Evolutionary conservation across 2,888 invertebrate genomes (phyloP).

Genomic region (Penaeus monodon): DNA sequence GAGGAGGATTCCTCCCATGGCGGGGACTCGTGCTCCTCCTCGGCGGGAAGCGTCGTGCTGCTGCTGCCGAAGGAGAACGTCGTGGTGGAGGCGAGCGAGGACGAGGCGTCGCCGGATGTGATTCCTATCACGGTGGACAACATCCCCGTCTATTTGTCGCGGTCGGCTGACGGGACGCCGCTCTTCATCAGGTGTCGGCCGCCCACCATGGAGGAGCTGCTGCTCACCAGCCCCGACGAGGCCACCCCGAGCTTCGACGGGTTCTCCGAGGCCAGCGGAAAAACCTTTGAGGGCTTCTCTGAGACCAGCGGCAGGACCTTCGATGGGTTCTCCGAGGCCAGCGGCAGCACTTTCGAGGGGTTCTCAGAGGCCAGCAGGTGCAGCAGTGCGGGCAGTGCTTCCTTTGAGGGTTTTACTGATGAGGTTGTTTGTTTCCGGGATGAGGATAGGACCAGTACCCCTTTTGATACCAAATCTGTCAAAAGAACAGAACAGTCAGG

Average conservation of each 20-base stretch:
- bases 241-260: constrained; percentile 29
- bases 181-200: constrained; percentile 34
- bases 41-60: neutral
- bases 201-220: constrained; percentile 14
- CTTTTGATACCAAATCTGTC: too few relatives aligned
- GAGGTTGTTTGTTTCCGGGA: too few relatives aligned
- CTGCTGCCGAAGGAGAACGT: neutral
- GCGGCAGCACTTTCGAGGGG: neutral
- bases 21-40: neutral
- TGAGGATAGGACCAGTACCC: too few relatives aligned
- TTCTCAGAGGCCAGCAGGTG: neutral
- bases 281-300: constrained; percentile 27
- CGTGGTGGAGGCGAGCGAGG: neutral
- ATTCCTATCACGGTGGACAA: constrained; percentile 25
- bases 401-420: too few relatives aligned
- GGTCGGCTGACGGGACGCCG: constrained; percentile 1
- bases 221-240: neutral
- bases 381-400: neutral
- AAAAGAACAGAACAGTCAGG: too few relatives aligned
- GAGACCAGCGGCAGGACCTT: neutral
- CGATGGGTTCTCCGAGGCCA: neutral
- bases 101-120: neutral
- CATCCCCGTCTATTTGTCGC: constrained; percentile 37
- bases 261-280: constrained; percentile 41
- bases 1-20: neutral